Evolutionary conservation across 2,113 vertebrate species (phyloP).

Genomic region (Solea solea): DNA sequence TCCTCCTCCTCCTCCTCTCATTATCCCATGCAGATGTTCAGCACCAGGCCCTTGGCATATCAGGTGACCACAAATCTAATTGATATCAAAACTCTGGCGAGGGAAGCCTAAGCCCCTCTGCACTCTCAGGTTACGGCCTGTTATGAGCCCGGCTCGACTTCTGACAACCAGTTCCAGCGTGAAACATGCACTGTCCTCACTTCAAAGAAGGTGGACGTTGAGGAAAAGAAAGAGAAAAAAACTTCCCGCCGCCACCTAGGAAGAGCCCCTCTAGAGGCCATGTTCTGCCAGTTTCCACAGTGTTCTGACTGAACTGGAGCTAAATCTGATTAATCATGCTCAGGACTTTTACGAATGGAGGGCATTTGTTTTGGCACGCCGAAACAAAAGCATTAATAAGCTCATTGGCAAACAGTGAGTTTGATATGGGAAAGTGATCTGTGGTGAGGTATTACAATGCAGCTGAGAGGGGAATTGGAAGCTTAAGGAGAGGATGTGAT

Average conservation of each 20-base stretch:
- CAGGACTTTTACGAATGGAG: constrained; percentile 72
- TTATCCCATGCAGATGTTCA: constrained; percentile 79
- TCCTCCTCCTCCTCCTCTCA: constrained; percentile 43
- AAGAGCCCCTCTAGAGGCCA: constrained; percentile 28
- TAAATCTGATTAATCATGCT: constrained; percentile 74
- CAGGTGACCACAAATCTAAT: constrained; percentile 78
- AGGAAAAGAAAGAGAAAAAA: constrained; percentile 47
- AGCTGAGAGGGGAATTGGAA: constrained; percentile 83
- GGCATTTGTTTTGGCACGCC: constrained; percentile 79
- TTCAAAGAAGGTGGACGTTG: constrained; percentile 79
- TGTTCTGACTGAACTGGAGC: constrained; percentile 30
- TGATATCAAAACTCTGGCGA: constrained; percentile 77
- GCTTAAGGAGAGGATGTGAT: constrained; percentile 90
- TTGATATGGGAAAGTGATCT: constrained; percentile 88
- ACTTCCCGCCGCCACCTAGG: constrained; percentile 71
- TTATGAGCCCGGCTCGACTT: constrained; percentile 48
- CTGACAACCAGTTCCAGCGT: constrained; percentile 56
- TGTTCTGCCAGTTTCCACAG: constrained; percentile 20
- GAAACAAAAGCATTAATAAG: constrained; percentile 87
- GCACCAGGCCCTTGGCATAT: constrained; percentile 52
- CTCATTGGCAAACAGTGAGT: constrained; percentile 82
- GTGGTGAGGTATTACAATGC: constrained; percentile 79
- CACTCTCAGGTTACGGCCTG: constrained; percentile 69
- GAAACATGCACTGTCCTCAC: constrained; percentile 74
- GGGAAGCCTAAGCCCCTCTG: constrained; percentile 69